Percentiles rank a stretch among this genome's conserved stretches.
phyloP scores from a whole-genome alignment of 1,140 invertebrate species.

The Piezodorus guildinii region DNA sequence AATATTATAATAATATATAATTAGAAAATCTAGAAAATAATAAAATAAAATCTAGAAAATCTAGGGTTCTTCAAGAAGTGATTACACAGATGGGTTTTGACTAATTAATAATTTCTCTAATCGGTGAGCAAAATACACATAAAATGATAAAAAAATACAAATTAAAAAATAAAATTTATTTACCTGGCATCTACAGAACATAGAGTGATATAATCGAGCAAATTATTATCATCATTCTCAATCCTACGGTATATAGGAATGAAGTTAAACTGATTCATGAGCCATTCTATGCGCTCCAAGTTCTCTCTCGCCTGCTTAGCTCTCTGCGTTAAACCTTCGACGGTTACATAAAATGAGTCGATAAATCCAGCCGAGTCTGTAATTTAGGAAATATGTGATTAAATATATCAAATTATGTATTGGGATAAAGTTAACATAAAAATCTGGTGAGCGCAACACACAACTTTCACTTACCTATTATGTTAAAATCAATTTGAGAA shows the following conservation, averaged over 20 bases:
- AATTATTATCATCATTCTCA: conserved; percentile 36
- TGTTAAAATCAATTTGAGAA: too few species aligned
- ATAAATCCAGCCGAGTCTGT: conserved; percentile 46
- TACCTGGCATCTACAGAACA: background rate
- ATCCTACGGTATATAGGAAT: conserved; percentile 53
- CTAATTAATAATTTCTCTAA: too few species aligned
- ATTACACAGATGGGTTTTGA: too few species aligned
- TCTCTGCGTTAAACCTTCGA: conserved; percentile 47
- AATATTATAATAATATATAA: too few species aligned
- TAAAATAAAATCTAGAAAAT: too few species aligned
- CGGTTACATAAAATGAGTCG: conserved; percentile 37
- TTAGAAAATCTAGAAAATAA: too few species aligned
- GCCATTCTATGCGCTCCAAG: conserved; percentile 35
- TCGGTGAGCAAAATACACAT: too few species aligned
- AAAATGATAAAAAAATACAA: too few species aligned
- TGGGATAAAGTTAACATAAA: too few species aligned
- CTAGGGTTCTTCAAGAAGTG: too few species aligned
- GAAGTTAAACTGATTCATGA: conserved; percentile 55
- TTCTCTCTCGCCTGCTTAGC: conserved; percentile 49
- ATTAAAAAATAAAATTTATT: background rate
- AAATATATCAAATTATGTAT: background rate
- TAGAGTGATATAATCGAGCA: background rate
- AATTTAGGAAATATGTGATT: background rate
- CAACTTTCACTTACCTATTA: too few species aligned
- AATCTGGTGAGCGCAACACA: too few species aligned